Evolutionary conservation across 1,140 invertebrate genomes (phyloP).

Genomic region (Amyelois transitella): DNA sequence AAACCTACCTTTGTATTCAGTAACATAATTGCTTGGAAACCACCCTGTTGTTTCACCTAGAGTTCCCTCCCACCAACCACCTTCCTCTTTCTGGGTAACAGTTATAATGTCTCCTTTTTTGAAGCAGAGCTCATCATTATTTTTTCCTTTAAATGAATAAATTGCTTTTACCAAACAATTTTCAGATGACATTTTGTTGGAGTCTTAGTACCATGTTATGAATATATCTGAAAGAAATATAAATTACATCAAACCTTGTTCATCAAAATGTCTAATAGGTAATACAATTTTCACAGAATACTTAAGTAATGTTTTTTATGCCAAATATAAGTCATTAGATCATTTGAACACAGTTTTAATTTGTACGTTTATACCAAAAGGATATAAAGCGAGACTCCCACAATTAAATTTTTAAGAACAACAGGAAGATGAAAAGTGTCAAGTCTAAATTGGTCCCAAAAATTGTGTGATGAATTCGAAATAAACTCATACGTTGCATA

Average conservation of each 20-base stretch:
- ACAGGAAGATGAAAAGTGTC: slow-evolving; percentile 19
- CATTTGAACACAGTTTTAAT: too few relatives aligned
- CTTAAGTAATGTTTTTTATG: too few relatives aligned
- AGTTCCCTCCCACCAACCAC: slow-evolving; percentile 98
- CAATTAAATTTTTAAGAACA: slow-evolving; percentile 6
- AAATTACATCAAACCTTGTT: background rate
- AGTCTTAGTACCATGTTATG: slow-evolving; percentile 45
- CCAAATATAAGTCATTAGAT: too few relatives aligned
- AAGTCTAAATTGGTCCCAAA: slow-evolving; percentile 12
- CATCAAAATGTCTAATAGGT: background rate
- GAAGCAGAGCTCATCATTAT: slow-evolving; percentile 98
- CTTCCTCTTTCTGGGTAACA: slow-evolving; percentile 93
- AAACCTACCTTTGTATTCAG: slow-evolving; percentile 82
- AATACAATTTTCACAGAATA: background rate
- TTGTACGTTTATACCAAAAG: too few relatives aligned
- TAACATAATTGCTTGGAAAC: slow-evolving; percentile 99
- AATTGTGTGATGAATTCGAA: background rate
- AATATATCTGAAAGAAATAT: slow-evolving; percentile 22
- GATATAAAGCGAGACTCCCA: background rate
- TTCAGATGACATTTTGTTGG: slow-evolving; percentile 74
- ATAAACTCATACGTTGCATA: background rate
- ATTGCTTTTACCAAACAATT: slow-evolving; percentile 90
- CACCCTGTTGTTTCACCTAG: slow-evolving; percentile 95
- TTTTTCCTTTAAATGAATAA: slow-evolving; percentile 94
- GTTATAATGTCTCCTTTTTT: slow-evolving; percentile 97